Evolutionary conservation across 2,113 vertebrate genomes (phyloP), one percentile per base, ranked within the genome.

Genomic region (Chionomys nivalis): DNA sequence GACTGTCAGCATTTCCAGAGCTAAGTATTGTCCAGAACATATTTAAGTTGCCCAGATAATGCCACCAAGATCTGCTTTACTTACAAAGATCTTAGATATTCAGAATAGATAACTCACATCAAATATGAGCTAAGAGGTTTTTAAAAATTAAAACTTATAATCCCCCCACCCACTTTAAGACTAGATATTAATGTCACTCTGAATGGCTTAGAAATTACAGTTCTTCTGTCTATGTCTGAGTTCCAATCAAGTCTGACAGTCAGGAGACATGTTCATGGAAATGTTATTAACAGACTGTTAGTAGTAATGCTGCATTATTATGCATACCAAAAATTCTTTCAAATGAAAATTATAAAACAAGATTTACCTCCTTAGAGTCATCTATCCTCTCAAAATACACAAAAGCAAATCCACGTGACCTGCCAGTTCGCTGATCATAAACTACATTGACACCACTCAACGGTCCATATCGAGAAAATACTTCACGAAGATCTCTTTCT

Each of bases 341-440:
- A 87, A 42, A 33, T 89, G 72, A 85, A 78, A 97, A 89, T 49
- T 39, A 73, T 73, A 89, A 95, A 95, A 28, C 63, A 12, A 42
- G 87, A 93, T 83, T 95, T 99, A 99, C 99, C 99, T 99, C 99
- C 97, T 99, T 99, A 87, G 99, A 99, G 97, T 99, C 99, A 72
- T 99, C 99, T 87, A 99, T 98, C 97, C 99, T 99, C 97, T 99
- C 99, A 96, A 99, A 99, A 98, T 99, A 99, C 97, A 99, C 99
- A 1, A 99, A 99, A 81, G 99, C 99, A 97, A 99, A 99, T 98
- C 99, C 99, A 83, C 99, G 98, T 89, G 99, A 99, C 85, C 99
- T 98, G 13, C 99, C 99, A 14, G 99, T 99, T 91, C 99, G 98
- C 85, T 99, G 99, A 98, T 99, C 99, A 81, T 99, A 99, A 94